Evolutionary conservation across 1,140 invertebrate genomes (phyloP), one percentile per base, ranked within the genome.

Genomic region (Tigriopus japonicus): DNA sequence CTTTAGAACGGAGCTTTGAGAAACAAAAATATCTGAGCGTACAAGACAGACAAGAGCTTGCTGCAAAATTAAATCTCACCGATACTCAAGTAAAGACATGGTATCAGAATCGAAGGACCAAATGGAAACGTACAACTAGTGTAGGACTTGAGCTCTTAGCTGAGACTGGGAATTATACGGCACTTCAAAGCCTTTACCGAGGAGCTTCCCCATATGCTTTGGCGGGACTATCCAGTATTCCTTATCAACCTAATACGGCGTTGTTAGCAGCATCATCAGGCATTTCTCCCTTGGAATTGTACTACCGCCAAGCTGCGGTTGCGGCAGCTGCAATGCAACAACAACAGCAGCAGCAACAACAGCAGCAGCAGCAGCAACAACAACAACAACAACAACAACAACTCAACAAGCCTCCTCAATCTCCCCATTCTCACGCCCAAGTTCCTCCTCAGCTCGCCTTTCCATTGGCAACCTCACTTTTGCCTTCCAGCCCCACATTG

Each of bases 51-150:
- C 95, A 98, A 87, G 93, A 98, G 75, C 74, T 98, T 61, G 95
- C 95, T 0, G 86, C 91, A 21, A 93, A 94, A 72, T 77, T 98
- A 42, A 88, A 89, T 62, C 78, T 98, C 23, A 93, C 88, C 9
- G 95, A 98, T 71, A 98, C 94, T 13, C 95, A 98, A 79, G 94
- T 98, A 66, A 98, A 98, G 73, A 98, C 94, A 60, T 98, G 94
- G 94, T 98, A 97, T 72, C 94, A 98, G 74, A 98, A 98, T 71
- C 79, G 94, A 78, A 19, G 93, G 75, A 99, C 95, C 67, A 99
- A 99, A 77, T 98, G 95, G 95, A 99, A 99, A 72, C 80, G 95
- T 10, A 95, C 98, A 73, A 95, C 93, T 3, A 90, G 93, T 0
- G 93, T 98, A 0, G 92, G 93, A 0, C 74, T 96, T 63, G 95